A percentile compares a stretch with the other conserved stretches of the same genome.
Conservation (phyloP, 2,113 vertebrate genomes). For the Tursiops truncatus region DNA sequence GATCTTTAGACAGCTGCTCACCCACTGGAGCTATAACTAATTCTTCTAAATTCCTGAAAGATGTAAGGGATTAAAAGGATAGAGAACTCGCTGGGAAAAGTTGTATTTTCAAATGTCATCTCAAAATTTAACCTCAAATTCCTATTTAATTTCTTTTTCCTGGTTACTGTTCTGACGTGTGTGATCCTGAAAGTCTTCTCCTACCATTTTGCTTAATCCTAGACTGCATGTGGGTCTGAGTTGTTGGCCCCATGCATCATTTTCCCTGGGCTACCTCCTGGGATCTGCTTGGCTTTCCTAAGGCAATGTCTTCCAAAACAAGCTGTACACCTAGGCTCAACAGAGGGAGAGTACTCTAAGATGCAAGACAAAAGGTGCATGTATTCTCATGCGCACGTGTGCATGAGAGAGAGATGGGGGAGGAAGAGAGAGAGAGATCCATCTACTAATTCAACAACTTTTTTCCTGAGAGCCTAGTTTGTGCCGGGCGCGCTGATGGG, state of each 20-base stretch:
- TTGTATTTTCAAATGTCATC: neutral
- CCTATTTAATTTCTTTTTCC: neutral
- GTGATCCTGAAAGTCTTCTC: neutral
- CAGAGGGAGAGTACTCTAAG: neutral
- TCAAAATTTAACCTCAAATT: neutral
- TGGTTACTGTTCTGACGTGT: neutral
- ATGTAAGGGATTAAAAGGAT: neutral
- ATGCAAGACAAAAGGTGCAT: neutral
- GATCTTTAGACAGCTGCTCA: neutral
- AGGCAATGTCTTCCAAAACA: neutral
- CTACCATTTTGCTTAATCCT: neutral
- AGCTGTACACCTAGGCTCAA: neutral
- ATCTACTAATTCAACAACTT: neutral
- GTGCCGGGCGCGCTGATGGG: neutral
- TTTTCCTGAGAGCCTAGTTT: neutral
- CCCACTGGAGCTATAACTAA: neutral
- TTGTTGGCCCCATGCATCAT: neutral
- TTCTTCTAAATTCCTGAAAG: neutral
- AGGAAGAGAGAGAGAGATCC: neutral
- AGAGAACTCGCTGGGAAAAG: neutral
- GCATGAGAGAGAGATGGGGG: neutral
- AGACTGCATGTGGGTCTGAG: neutral
- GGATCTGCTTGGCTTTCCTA: neutral
- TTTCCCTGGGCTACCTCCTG: neutral
- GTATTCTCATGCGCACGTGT: neutral